Conservation (phyloP, 1,140 invertebrate genomes). For the Trichogramma pretiosum region DNA sequence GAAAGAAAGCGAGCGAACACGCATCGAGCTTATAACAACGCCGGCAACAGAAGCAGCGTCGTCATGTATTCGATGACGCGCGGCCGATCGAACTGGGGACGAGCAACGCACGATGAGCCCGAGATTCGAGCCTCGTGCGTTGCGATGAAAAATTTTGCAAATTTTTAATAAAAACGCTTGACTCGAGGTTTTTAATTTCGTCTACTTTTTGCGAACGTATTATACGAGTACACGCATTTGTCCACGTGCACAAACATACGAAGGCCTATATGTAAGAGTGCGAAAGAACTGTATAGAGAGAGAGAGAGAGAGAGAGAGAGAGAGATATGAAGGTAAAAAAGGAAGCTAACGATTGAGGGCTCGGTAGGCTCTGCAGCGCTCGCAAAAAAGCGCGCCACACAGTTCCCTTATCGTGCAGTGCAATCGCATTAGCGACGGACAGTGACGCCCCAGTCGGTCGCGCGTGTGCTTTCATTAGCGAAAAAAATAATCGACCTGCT, state of each 20-base stretch:
- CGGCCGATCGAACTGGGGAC: conserved; percentile 3
- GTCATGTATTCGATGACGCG: conserved; percentile 20
- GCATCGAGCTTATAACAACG: conserved; percentile 12
- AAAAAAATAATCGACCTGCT: conserved; percentile 43
- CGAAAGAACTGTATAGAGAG: no score
- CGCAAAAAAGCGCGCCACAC: conserved; percentile 3
- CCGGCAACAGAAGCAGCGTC: conserved; percentile 6
- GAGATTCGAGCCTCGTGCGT: no score
- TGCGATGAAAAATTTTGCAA: no score
- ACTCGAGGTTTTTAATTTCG: no score
- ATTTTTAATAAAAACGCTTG: no score
- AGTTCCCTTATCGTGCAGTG: conserved; percentile 38
- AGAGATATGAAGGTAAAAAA: neutral
- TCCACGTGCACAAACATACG: neutral
- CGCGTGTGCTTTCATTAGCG: conserved; percentile 39
- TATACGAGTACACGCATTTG: neutral
- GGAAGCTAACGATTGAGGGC: neutral
- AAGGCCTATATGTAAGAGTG: no score
- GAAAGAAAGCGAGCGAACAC: conserved; percentile 3
- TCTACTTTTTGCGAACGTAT: conserved; percentile 20
- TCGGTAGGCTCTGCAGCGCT: neutral
- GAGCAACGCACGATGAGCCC: neutral
- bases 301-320: neutral
- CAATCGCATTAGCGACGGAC: conserved; percentile 44
- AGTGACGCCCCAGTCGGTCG: conserved; percentile 33